Percentiles rank a stretch among this genome's conserved stretches.
Evolutionary conservation across 2,888 invertebrate species (phyloP).

Genomic region (Tryphoninae sp.): DNA sequence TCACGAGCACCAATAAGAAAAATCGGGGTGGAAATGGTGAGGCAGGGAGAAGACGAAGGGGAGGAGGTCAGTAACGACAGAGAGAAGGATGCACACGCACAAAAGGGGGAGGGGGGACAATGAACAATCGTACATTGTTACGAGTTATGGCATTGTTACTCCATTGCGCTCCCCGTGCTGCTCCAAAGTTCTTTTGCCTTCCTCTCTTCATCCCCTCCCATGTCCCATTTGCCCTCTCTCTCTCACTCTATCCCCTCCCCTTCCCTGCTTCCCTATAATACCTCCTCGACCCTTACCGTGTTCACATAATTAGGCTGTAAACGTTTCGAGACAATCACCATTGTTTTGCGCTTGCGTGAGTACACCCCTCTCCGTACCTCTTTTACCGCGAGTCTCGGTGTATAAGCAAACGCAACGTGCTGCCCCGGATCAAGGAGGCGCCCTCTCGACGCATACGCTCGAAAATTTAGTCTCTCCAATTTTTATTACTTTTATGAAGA

Average conservation of each 20-base stretch:
- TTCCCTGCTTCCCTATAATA: constrained; percentile 46
- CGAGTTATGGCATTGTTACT: constrained; percentile 81
- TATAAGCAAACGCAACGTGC: constrained; percentile 58
- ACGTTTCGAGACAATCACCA: constrained; percentile 81
- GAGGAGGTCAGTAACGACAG: constrained; percentile 64
- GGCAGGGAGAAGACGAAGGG: neutral
- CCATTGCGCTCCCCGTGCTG: constrained; percentile 67
- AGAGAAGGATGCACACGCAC: constrained; percentile 67
- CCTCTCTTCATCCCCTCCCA: neutral
- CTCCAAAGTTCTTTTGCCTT: constrained; percentile 27
- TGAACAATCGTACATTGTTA: constrained; percentile 82
- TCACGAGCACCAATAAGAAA: constrained; percentile 52
- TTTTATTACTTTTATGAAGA: neutral
- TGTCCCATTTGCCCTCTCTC: neutral
- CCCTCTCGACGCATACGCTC: constrained; percentile 18
- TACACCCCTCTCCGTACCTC: constrained; percentile 38
- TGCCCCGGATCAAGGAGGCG: constrained; percentile 62
- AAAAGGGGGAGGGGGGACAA: constrained; percentile 75
- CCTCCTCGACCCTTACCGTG: constrained; percentile 74
- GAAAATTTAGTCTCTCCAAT: neutral
- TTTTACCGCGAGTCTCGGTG: constrained; percentile 51
- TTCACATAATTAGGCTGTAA: constrained; percentile 82
- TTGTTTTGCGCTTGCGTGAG: constrained; percentile 75
- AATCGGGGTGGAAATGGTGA: neutral
- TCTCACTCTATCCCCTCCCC: neutral